Base-by-base conservation (phyloP, 2,113 vertebrate species). In the Aythya baeri region DNA sequence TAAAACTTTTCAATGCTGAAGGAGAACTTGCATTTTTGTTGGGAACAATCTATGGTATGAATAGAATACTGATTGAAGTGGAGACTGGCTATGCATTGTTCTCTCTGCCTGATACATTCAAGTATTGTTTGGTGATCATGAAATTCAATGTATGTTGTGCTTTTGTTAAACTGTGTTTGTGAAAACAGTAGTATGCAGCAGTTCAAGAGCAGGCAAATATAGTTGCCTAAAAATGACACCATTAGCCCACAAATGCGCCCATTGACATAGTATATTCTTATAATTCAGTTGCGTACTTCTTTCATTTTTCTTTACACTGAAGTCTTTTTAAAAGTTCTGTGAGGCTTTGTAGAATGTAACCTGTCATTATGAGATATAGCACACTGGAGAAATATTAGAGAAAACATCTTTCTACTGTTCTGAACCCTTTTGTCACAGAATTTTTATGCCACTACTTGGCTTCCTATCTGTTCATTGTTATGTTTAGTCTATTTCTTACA, bases 261-360 rank as follows among this genome's bases (percentile, higher is more conserved):
- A 22, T 3, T 55, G 44, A 17, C 61, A 50, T 77, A 22, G 25
- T 52, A 26, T 29, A 26, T 13, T 29, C 18, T 38, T 50, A 23
- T 5, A 75, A n/a, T 82, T 82, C 61, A 61, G 29, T 12, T 75
- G 63, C 49, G 18, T 73, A 14, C 16, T 54, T 85, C 61, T 36
- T 57, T 62, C 5, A 11, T 61, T 94, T 89, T 79, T 76, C 8
- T 31, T 83, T 57, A 55, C 6, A 6, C 14, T 72, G n/a, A 68
- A 59, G 18, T 44, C 7, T 62, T 70, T 68, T 54, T 1, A 76
- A 82, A 79, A 54, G 12, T 12, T 58, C 11, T 61, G 8, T 70
- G 54, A 57, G 41, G 34, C 85, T 94, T 91, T 85, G 8, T 83
- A 58, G 63, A 84, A 84, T 31, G 25, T 67, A 68, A 57, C 6